phyloP scores from a whole-genome alignment of 1,140 invertebrate species.

The Asobara japonica region DNA sequence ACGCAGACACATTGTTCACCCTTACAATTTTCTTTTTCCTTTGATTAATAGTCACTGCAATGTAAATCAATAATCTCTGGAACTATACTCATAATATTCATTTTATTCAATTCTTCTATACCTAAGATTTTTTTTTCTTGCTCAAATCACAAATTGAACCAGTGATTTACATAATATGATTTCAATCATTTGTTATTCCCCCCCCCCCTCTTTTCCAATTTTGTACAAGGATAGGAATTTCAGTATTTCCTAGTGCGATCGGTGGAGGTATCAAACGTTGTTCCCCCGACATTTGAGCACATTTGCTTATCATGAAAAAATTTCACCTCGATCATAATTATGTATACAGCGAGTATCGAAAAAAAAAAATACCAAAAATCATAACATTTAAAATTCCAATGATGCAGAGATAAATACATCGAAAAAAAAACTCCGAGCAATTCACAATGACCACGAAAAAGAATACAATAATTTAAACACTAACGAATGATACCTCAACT shows the following conservation, averaged over 20 bases:
- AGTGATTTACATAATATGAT: conserved; percentile 35
- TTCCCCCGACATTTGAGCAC: conserved; percentile 30
- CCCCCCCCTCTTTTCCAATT: conserved; percentile 19
- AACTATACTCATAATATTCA: not conserved
- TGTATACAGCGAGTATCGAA: not conserved
- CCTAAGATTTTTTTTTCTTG: not conserved
- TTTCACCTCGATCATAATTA: not conserved
- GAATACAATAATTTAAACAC: conserved; percentile 8
- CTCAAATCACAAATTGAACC: conserved; percentile 39
- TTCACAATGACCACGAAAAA: conserved; percentile 9
- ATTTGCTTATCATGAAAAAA: conserved; percentile 18
- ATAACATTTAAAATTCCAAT: not conserved
- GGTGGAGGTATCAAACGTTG: conserved; percentile 31
- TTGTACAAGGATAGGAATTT: conserved; percentile 34
- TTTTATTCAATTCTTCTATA: not conserved
- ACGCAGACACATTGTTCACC: conserved; percentile 1
- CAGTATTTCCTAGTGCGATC: conserved; percentile 22
- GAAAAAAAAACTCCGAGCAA: conserved; percentile 19
- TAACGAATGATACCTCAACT: conserved; percentile 47
- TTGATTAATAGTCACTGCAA: not conserved
- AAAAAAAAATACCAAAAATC: not conserved
- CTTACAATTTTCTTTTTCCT: not conserved
- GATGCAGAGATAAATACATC: not conserved
- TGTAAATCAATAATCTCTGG: not conserved
- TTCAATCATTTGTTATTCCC: not conserved